A percentile compares a stretch with the other conserved stretches of the same genome.
These are phyloP conservation scores for Myotis findleyi DNA, from an alignment of 2,797 vertebrate species.

Conservation along the genomic window DNA sequence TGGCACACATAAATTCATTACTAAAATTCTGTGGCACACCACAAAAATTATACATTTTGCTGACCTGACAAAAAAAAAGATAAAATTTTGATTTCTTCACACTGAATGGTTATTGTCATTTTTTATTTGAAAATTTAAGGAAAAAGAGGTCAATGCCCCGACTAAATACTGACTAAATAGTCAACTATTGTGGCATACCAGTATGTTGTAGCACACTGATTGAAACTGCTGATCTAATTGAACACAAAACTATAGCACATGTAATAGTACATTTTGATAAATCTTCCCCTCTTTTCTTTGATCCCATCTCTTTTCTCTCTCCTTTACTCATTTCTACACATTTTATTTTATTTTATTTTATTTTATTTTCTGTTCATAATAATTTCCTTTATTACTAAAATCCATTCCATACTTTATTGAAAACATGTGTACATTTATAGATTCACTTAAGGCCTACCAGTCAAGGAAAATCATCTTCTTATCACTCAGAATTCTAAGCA, in stretches of 20 bases:
- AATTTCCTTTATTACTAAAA: too few species aligned
- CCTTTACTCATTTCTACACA: background rate
- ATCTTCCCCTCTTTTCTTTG: background rate
- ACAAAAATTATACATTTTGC: background rate
- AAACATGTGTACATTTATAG: too few species aligned
- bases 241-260: background rate
- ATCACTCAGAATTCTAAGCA: too few species aligned
- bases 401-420: too few species aligned
- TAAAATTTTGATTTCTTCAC: background rate
- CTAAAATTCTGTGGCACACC: background rate
- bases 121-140: background rate
- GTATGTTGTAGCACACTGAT: background rate
- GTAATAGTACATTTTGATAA: background rate
- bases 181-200: background rate
- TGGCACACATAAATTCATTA: background rate
- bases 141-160: background rate
- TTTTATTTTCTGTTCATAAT: too few species aligned
- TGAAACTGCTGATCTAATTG: background rate
- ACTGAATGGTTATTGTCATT: background rate
- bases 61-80: background rate
- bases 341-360: too few species aligned
- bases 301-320: background rate
- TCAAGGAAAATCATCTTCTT: too few species aligned
- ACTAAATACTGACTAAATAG: background rate
- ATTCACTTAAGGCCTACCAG: too few species aligned